phyloP scores from a whole-genome alignment of 2,797 vertebrate species.

The Anguilla marmorata region DNA sequence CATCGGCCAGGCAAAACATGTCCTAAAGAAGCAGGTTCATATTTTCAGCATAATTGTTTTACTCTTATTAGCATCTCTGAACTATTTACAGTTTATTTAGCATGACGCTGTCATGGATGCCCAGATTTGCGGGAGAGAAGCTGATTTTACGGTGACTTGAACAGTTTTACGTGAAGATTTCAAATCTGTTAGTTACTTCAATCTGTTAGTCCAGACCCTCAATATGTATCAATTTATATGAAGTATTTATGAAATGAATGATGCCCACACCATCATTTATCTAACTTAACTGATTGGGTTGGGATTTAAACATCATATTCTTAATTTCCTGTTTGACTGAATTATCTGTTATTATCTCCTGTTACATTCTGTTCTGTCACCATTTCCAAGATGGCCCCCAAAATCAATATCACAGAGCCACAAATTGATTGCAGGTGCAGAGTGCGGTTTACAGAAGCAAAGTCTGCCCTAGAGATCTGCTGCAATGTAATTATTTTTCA shows the following conservation, averaged over 20 bases:
- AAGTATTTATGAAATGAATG: neutral
- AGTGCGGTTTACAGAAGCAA: neutral
- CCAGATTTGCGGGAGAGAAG: neutral
- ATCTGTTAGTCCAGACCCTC: neutral
- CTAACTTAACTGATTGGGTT: neutral
- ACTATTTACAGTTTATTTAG: constrained; percentile 18
- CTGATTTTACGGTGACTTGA: neutral
- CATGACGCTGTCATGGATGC: neutral
- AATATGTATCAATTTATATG: neutral
- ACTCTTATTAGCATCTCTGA: constrained; percentile 11
- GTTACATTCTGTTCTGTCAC: neutral
- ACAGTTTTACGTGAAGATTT: constrained; percentile 14
- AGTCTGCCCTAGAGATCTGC: neutral
- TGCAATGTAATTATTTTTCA: neutral
- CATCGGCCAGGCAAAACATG: constrained; percentile 12
- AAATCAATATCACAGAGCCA: neutral
- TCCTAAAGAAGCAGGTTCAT: constrained; percentile 14
- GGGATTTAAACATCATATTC: neutral
- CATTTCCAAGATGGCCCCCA: neutral
- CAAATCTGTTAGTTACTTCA: constrained; percentile 10
- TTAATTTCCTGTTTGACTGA: neutral
- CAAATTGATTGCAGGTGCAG: neutral
- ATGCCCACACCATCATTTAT: neutral
- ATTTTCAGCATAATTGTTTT: constrained; percentile 8
- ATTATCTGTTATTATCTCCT: neutral